These are phyloP conservation scores for Rhinolophus ferrumequinum DNA, from an alignment of 2,113 vertebrate genomes.

Conservation along the genomic window DNA sequence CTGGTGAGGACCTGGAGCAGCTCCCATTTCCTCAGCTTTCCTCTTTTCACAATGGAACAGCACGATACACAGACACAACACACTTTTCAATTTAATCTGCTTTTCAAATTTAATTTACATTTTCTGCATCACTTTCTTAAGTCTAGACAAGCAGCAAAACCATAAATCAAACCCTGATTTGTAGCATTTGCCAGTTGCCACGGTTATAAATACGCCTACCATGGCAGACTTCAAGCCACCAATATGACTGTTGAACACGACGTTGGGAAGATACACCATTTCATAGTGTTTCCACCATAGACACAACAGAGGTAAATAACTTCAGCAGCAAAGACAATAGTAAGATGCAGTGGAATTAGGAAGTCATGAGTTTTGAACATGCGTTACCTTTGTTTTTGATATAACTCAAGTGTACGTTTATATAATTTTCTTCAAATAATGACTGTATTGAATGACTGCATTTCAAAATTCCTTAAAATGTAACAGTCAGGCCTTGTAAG, in stretches of 20 bases:
- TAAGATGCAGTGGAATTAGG: not conserved
- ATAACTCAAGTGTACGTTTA: not conserved
- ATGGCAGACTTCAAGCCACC: not conserved
- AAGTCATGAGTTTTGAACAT: not conserved
- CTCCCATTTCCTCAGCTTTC: not conserved
- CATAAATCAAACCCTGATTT: not conserved
- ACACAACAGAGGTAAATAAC: accelerated
- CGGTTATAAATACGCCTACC: not conserved
- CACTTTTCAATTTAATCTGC: not conserved
- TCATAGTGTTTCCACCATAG: accelerated
- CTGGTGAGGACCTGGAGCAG: accelerated
- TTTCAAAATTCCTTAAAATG: not conserved
- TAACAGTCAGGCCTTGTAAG: not conserved
- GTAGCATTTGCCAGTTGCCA: not conserved
- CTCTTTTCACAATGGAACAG: not conserved
- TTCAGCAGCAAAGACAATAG: accelerated
- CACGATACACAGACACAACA: accelerated
- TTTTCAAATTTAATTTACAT: not conserved
- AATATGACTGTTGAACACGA: accelerated
- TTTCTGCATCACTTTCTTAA: not conserved
- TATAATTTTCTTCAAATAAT: not conserved
- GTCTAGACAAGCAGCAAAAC: not conserved
- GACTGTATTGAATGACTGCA: not conserved
- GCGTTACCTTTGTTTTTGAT: not conserved
- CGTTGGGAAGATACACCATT: not conserved